Conservation (phyloP, 2,888 invertebrate genomes). For the Acleris holmiana region DNA sequence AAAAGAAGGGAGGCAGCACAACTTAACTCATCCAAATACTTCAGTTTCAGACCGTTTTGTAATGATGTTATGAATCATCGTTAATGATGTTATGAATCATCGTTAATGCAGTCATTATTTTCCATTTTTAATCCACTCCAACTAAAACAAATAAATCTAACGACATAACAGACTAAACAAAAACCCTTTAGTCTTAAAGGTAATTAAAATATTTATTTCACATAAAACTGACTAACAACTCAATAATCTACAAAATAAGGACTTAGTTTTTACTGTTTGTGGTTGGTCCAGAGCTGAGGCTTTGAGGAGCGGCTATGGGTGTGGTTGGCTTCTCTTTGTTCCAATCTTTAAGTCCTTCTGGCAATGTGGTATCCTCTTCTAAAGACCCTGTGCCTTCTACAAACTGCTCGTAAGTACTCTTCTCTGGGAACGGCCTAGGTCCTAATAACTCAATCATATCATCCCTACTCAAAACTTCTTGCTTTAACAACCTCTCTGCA, state of each 20-base stretch:
- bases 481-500: conserved; percentile 94
- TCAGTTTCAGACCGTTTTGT: neutral
- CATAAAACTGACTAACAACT: conserved; percentile 66
- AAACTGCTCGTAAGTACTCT: conserved; percentile 99
- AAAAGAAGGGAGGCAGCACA: conserved; percentile 42
- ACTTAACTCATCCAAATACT: conserved; percentile 29
- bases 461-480: conserved; percentile 97
- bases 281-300: conserved; percentile 55
- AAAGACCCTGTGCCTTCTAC: conserved; percentile 99
- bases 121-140: conserved; percentile 47
- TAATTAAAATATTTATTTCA: conserved; percentile 70
- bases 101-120: conserved; percentile 39
- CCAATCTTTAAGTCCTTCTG: conserved; percentile 98
- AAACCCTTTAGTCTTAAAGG: conserved; percentile 70
- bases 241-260: conserved; percentile 56
- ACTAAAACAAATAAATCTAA: conserved; percentile 46
- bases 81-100: conserved; percentile 18
- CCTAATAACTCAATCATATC: conserved; percentile 99
- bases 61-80: conserved; percentile 25
- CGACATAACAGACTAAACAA: conserved; percentile 49
- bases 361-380: conserved; percentile 97
- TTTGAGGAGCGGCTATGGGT: conserved; percentile 51
- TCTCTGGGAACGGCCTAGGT: conserved; percentile 97
- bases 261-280: conserved; percentile 65
- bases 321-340: conserved; percentile 87